Evolutionary conservation across 1,140 invertebrate species (phyloP).

Genomic region (Lepidurus arcticus): DNA sequence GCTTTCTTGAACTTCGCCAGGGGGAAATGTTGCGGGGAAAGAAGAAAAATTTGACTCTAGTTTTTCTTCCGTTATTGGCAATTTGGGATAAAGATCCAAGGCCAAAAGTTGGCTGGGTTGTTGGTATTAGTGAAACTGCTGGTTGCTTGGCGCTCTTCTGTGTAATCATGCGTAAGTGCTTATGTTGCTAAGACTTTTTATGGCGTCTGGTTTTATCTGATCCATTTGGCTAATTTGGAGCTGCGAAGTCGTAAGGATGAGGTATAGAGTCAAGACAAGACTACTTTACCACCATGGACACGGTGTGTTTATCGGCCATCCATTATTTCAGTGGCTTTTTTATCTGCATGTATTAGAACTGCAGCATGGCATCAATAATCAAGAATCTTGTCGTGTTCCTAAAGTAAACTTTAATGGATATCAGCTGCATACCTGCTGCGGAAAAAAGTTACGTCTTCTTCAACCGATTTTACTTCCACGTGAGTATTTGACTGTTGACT

Average conservation of each 20-base stretch:
- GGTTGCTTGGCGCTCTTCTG: not conserved
- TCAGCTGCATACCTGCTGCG: not conserved
- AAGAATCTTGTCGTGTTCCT: not conserved
- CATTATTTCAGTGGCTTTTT: not conserved
- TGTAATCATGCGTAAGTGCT: slow-evolving; percentile 21
- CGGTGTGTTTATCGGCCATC: not conserved
- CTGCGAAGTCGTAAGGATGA: slow-evolving; percentile 21
- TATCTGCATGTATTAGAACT: not conserved
- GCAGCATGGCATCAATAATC: not conserved
- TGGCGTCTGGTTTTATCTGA: not conserved
- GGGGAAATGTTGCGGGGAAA: no score
- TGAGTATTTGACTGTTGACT: no score
- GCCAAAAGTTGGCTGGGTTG: not conserved
- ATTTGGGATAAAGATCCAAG: slow-evolving; percentile 10
- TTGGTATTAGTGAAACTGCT: slow-evolving; percentile 13
- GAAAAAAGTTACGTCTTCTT: not conserved
- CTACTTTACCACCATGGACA: not conserved
- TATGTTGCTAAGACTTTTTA: slow-evolving; percentile 3
- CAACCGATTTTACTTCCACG: not conserved
- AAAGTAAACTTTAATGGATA: slow-evolving; percentile 8
- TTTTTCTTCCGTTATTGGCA: slow-evolving; percentile 7
- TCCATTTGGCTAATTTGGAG: slow-evolving; percentile 18
- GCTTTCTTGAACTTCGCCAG: slow-evolving; percentile 5
- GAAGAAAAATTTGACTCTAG: no score
- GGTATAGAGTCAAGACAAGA: not conserved